phyloP scores from a whole-genome alignment of 2,113 vertebrate genomes.

The Bubo scandiacus region DNA sequence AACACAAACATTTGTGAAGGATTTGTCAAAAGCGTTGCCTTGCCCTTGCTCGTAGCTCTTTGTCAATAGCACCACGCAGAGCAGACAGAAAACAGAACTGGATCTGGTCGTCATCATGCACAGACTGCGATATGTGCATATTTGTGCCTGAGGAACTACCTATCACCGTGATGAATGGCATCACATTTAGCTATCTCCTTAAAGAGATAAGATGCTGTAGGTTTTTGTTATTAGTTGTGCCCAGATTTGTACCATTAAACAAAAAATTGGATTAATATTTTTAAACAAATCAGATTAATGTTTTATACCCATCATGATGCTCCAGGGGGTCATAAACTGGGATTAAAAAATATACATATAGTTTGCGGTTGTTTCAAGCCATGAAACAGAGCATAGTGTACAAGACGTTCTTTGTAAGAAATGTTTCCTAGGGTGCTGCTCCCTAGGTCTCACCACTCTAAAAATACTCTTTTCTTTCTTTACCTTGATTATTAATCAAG shows the following conservation, averaged over 20 bases:
- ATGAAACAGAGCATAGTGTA: background rate
- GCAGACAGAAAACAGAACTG: conserved; percentile 50
- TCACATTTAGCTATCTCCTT: background rate
- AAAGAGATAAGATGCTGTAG: background rate
- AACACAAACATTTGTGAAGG: background rate
- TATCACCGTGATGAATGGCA: conserved; percentile 22
- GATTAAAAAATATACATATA: background rate
- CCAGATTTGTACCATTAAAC: background rate
- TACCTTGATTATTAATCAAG: background rate
- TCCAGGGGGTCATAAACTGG: background rate
- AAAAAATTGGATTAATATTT: background rate
- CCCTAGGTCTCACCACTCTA: background rate
- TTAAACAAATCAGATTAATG: background rate
- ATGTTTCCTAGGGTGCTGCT: background rate
- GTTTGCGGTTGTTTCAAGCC: background rate
- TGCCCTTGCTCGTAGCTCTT: background rate
- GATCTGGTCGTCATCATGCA: conserved; percentile 8
- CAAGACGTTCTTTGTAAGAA: background rate
- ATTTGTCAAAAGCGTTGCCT: background rate
- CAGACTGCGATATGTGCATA: accelerated
- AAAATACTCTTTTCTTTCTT: background rate
- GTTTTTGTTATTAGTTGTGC: background rate
- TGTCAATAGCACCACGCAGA: background rate
- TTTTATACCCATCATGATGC: background rate
- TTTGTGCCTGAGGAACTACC: conserved; percentile 18